Evolutionary conservation across 1,140 invertebrate genomes (phyloP).

Genomic region (Eurosta solidaginis): DNA sequence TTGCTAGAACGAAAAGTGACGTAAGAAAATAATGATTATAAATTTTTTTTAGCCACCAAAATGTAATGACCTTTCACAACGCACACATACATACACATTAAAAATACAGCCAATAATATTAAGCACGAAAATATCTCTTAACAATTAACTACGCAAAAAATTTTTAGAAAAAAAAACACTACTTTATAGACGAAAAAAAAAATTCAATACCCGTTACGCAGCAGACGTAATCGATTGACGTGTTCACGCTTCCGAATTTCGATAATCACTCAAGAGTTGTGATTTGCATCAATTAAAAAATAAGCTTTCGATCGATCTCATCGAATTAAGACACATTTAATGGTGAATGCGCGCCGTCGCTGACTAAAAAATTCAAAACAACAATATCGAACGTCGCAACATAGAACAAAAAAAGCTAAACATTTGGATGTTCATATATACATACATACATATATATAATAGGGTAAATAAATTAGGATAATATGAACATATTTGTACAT

Average conservation of each 20-base stretch:
- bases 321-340: slow-evolving; percentile 40
- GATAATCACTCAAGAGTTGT: slow-evolving; percentile 40
- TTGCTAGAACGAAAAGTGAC: neutral
- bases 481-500: no score
- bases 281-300: slow-evolving; percentile 42
- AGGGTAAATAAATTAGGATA: no score
- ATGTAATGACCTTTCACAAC: no score
- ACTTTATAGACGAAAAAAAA: neutral
- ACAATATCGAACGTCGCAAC: neutral
- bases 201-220: neutral
- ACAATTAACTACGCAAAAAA: neutral
- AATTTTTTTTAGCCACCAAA: neutral
- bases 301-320: slow-evolving; percentile 46
- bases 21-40: neutral
- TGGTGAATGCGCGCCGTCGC: slow-evolving; percentile 33
- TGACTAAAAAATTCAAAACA: neutral
- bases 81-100: no score
- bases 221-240: slow-evolving; percentile 24
- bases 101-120: no score
- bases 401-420: neutral
- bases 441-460: no score
- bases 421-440: no score
- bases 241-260: slow-evolving; percentile 36
- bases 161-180: neutral
- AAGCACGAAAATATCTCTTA: no score